Percentiles rank a stretch among this genome's conserved stretches.
These are phyloP conservation scores for Patella caerulea DNA, from an alignment of 2,888 invertebrate genomes.

Conservation along the genomic window DNA sequence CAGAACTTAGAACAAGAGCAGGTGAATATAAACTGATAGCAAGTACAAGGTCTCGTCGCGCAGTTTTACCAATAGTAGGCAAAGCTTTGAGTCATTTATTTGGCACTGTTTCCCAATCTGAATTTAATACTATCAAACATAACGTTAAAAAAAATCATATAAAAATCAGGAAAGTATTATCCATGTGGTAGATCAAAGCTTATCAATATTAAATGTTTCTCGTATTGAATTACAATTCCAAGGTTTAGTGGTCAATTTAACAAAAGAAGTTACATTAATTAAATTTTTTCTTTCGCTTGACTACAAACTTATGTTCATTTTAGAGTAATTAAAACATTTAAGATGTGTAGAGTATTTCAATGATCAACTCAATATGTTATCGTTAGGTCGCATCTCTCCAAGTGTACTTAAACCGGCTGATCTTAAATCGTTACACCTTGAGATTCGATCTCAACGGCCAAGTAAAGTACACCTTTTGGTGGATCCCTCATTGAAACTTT, in stretches of 20 bases:
- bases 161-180: background rate
- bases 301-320: background rate
- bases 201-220: conserved; percentile 14
- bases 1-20: no score
- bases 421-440: background rate
- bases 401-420: background rate
- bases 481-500: background rate
- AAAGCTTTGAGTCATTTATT: background rate
- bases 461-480: background rate
- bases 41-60: background rate
- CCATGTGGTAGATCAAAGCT: conserved; percentile 8
- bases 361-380: background rate
- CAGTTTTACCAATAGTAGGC: conserved; percentile 13
- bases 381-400: background rate
- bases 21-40: no score
- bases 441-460: background rate
- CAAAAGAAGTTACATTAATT: background rate
- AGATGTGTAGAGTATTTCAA: background rate
- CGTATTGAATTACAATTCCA: background rate
- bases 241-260: background rate
- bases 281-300: background rate
- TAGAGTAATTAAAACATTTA: background rate
- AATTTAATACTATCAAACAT: conserved; percentile 1
- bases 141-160: background rate
- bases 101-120: background rate